phyloP scores from a whole-genome alignment of 2,797 vertebrate genomes.

The Staurois parvus region DNA sequence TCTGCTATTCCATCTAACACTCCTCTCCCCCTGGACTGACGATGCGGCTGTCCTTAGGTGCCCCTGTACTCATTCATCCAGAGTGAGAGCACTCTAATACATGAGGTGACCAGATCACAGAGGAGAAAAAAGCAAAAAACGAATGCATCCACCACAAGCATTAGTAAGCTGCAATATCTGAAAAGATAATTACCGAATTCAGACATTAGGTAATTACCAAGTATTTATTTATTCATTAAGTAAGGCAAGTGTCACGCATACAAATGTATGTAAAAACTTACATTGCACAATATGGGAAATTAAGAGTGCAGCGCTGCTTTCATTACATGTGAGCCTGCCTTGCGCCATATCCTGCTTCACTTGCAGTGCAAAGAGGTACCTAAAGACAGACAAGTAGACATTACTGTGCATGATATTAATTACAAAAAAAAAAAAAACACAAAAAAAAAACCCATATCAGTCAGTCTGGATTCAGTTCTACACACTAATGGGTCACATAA shows the following conservation, averaged over 20 bases:
- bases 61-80: no score
- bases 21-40: no score
- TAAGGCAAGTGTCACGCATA: neutral
- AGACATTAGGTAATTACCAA: neutral
- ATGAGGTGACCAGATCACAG: no score
- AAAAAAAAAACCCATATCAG: neutral
- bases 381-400: conserved; percentile 69
- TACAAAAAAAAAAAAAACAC: no score
- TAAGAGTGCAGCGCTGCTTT: conserved; percentile 91
- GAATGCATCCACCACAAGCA: no score
- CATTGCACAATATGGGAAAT: conserved; percentile 96
- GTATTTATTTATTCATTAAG: no score
- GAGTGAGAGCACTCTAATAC: no score
- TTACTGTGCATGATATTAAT: neutral
- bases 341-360: conserved; percentile 93
- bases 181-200: no score
- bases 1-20: no score
- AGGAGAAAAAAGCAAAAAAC: no score
- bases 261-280: conserved; percentile 75
- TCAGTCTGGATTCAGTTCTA: neutral
- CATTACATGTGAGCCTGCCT: conserved; percentile 90
- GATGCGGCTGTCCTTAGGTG: no score
- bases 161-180: no score
- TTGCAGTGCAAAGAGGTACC: conserved; percentile 98
- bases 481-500: neutral